A percentile compares a stretch with the other conserved stretches of the same genome.
These are phyloP conservation scores for Pollimyrus isidori DNA, from an alignment of 2,113 vertebrate species.

Conservation along the genomic window DNA sequence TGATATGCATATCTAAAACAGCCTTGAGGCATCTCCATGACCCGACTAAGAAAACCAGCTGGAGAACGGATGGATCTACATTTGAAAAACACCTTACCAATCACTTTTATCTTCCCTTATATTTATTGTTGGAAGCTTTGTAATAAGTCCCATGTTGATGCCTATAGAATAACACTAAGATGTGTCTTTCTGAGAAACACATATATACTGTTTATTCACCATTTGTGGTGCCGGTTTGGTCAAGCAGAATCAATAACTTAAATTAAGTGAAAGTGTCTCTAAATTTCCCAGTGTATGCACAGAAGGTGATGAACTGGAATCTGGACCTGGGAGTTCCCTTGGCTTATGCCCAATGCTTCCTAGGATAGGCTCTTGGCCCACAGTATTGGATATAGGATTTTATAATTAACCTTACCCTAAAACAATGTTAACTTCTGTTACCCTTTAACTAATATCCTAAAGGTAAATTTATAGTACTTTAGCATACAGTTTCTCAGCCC, in stretches of 20 bases:
- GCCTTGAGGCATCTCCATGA: neutral
- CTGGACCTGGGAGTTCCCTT: neutral
- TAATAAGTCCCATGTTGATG: constrained; percentile 11
- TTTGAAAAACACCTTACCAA: constrained; percentile 1
- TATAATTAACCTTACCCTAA: neutral
- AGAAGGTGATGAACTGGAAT: neutral
- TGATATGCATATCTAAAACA: neutral
- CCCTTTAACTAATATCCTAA: neutral
- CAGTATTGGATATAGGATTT: neutral
- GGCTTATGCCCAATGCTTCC: neutral
- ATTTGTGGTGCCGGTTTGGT: neutral
- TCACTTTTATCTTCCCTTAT: constrained; percentile 38
- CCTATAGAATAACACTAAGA: neutral
- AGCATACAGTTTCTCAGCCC: neutral
- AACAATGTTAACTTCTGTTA: too few relatives aligned
- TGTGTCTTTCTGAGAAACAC: neutral
- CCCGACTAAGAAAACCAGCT: neutral
- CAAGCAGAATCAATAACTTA: neutral
- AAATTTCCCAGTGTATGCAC: neutral
- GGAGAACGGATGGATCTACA: neutral
- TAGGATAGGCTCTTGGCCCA: neutral
- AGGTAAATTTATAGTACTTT: neutral
- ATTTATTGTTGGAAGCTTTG: constrained; percentile 48
- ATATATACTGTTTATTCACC: neutral
- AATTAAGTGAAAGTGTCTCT: neutral